Evolutionary conservation across 2,888 invertebrate genomes (phyloP).

Genomic region (Creontiades dilutus): DNA sequence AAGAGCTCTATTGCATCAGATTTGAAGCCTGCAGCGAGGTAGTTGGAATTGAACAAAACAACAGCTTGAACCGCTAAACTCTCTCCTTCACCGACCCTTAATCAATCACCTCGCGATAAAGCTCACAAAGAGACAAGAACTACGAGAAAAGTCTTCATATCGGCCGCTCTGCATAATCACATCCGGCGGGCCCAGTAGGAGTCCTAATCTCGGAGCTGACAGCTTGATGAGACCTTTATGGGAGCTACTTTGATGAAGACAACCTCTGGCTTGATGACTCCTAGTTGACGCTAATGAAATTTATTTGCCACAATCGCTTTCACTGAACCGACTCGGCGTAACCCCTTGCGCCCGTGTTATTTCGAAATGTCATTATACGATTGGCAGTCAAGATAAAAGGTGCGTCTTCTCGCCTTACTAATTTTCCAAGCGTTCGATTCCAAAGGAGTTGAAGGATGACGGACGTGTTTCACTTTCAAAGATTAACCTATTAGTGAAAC

Average conservation of each 20-base stretch:
- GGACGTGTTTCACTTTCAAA: conserved; percentile 15
- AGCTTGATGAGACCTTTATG: conserved; percentile 17
- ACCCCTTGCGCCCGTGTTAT: conserved; percentile 7
- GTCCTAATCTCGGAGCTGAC: conserved; percentile 6
- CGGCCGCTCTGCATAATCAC: not conserved
- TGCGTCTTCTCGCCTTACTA: conserved; percentile 38
- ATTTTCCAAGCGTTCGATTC: conserved; percentile 24
- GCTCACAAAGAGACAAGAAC: too few relatives aligned
- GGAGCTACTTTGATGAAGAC: conserved; percentile 39
- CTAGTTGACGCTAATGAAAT: conserved; percentile 38
- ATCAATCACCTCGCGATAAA: too few relatives aligned
- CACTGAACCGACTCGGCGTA: conserved; percentile 26
- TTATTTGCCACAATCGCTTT: conserved; percentile 52
- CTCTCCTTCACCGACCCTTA: too few relatives aligned
- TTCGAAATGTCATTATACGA: conserved; percentile 47
- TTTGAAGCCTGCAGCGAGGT: too few relatives aligned
- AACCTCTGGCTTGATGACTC: conserved; percentile 14
- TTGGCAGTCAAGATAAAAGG: not conserved
- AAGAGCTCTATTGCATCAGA: too few relatives aligned
- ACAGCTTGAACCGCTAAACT: too few relatives aligned
- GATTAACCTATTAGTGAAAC: conserved; percentile 25
- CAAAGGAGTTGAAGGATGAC: conserved; percentile 8
- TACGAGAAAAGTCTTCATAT: too few relatives aligned
- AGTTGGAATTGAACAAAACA: too few relatives aligned
- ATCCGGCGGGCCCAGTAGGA: conserved; percentile 2